Evolutionary conservation across 2,113 vertebrate species (phyloP), one percentile per base, ranked within the genome.

Genomic region (Dicerorhinus sumatrensis): DNA sequence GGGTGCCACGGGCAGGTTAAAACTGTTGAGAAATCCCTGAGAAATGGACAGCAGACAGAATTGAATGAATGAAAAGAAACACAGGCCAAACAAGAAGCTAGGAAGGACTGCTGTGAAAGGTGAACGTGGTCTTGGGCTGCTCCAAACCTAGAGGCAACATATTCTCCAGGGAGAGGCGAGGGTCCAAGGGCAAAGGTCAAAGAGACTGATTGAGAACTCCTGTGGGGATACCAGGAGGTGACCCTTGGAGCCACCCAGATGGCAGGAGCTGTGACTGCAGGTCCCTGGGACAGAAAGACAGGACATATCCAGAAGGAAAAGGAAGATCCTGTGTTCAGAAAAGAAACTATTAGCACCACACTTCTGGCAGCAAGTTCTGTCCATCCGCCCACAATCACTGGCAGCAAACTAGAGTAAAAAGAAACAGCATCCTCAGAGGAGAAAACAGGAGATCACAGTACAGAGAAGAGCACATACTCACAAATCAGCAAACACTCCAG

Each of bases 21-120:
- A 85, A 83, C 67, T 58, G n/a, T n/a, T 54, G 69, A 84, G 67
- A 85, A 84, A 83, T 69, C 31, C 51, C 82, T 42, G 79, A 93
- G 90, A 96, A 88, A 18, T n/a, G 48, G 60, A 60, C 16, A 63
- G 31, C 54, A 96, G 85, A 33, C 72, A 42, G 77, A 93, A 89
- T 3, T 56, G 83, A 77, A 58, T 39, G 31, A 51, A 23, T 23
- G 62, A 65, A 97, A 72, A 96, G 72, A 93, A 62, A 70, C 11
- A 29, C 1, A 39, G 31, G 54, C 42, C 70, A 70, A 36, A 23
- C 7, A 1, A 51, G 54, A 85, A 91, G 77, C 54, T 46, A 1
- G 17, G 60, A 73, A 83, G 86, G n/a, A 48, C 23, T 21, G n/a
- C 8, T 23, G 21, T 17, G 25, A 36, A 48, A 6, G 6, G 7